These are phyloP conservation scores for Heliopora coerulea DNA, from an alignment of 92 coral and sea anemone species.

Conservation along the genomic window DNA sequence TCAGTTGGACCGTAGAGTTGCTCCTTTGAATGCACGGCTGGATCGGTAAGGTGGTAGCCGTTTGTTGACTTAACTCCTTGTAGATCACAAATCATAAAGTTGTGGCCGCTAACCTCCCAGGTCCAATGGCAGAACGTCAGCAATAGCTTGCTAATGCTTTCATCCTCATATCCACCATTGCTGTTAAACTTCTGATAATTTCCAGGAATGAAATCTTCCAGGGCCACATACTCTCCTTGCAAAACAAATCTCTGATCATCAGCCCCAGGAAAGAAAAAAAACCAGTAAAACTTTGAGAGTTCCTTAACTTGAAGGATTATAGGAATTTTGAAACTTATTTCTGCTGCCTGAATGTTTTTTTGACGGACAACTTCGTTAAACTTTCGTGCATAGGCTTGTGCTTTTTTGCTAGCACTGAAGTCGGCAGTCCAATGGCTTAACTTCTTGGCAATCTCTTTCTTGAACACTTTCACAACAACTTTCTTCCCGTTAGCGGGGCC, in stretches of 20 bases:
- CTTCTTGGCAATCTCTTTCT: neutral
- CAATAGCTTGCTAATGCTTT: neutral
- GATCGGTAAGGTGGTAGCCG: slow-evolving; percentile 21
- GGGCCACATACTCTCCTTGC: slow-evolving; percentile 16
- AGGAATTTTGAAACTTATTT: too few species aligned
- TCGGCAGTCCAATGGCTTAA: slow-evolving; percentile 9
- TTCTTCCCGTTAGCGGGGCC: neutral
- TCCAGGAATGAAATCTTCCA: slow-evolving; percentile 12
- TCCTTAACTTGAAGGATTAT: too few species aligned
- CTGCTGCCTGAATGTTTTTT: too few species aligned
- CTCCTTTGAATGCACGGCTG: slow-evolving; percentile 14
- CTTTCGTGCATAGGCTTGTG: slow-evolving; percentile 13
- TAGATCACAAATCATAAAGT: slow-evolving; percentile 29
- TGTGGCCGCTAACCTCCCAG: slow-evolving; percentile 21
- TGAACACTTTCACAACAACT: slow-evolving; percentile 10
- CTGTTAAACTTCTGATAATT: slow-evolving; percentile 11
- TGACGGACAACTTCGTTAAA: neutral
- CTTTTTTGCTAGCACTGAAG: slow-evolving; percentile 17
- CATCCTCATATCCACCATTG: slow-evolving; percentile 28
- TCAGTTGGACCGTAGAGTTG: slow-evolving; percentile 10
- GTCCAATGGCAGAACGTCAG: slow-evolving; percentile 29
- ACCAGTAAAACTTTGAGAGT: too few species aligned
- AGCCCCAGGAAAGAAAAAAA: too few species aligned
- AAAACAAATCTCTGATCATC: neutral
- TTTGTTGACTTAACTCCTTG: slow-evolving; percentile 7